Evolutionary conservation across 2,113 vertebrate species (phyloP).

Genomic region (Crotalus helleri): DNA sequence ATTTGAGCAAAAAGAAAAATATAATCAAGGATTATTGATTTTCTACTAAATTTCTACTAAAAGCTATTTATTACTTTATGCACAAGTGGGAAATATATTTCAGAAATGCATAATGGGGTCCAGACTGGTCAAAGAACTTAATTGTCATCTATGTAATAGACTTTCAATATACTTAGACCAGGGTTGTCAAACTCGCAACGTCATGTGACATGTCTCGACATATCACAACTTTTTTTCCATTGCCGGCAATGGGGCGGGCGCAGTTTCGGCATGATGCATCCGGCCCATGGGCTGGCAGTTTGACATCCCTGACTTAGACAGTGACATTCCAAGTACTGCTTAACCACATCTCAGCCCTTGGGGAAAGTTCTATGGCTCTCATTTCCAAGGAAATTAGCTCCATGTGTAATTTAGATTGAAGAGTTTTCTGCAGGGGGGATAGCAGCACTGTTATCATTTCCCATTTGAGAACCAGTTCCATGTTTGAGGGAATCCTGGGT

Average conservation of each 20-base stretch:
- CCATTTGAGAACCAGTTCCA: not conserved
- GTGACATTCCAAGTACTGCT: not conserved
- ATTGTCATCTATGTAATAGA: not conserved
- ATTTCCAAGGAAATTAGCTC: not conserved
- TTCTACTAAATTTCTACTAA: not conserved
- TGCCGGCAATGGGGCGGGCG: no score
- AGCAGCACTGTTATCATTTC: not conserved
- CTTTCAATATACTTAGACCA: no score
- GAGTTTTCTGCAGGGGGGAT: not conserved
- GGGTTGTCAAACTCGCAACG: no score
- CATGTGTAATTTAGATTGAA: not conserved
- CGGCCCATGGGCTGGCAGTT: no score
- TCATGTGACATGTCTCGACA: no score
- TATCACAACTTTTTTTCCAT: no score
- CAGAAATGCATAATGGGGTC: not conserved
- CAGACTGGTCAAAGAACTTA: not conserved
- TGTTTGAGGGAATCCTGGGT: no score
- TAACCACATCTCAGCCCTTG: not conserved
- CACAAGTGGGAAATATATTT: conserved; percentile 16
- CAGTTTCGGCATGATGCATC: no score
- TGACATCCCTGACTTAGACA: not conserved
- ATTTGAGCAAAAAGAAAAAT: conserved; percentile 12
- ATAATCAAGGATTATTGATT: not conserved
- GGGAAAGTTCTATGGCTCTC: not conserved
- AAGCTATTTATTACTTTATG: conserved; percentile 11